A percentile compares a stretch with the other conserved stretches of the same genome.
These are phyloP conservation scores for Oncorhynchus clarkii DNA, from an alignment of 2,113 vertebrate species.

Conservation along the genomic window DNA sequence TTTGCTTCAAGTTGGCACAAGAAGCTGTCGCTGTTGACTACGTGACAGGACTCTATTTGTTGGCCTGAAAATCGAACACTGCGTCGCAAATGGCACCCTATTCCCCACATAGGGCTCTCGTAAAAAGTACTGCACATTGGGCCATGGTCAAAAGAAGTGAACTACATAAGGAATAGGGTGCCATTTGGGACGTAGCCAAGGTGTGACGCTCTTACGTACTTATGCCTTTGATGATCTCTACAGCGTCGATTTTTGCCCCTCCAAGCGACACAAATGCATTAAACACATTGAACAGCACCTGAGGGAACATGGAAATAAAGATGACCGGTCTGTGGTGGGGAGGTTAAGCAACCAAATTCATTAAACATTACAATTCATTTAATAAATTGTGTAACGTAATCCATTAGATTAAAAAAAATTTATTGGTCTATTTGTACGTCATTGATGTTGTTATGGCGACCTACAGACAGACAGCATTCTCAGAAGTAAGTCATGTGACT, in stretches of 20 bases:
- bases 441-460: background rate
- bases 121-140: no score
- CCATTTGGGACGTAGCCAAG: background rate
- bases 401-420: background rate
- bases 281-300: constrained; percentile 97
- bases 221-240: constrained; percentile 91
- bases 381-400: background rate
- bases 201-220: constrained; percentile 64
- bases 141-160: no score
- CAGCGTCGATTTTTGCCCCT: constrained; percentile 74
- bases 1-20: background rate
- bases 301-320: background rate
- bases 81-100: no score
- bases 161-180: no score
- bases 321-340: background rate
- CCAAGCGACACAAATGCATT: constrained; percentile 87
- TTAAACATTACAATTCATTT: background rate
- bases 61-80: no score
- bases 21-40: background rate
- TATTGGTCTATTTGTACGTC: background rate
- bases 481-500: no score
- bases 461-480: background rate
- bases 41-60: no score
- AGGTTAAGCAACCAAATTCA: no score
- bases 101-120: no score